Conservation (phyloP, 2,888 invertebrate genomes). For the Ochropleura leucogaster region DNA sequence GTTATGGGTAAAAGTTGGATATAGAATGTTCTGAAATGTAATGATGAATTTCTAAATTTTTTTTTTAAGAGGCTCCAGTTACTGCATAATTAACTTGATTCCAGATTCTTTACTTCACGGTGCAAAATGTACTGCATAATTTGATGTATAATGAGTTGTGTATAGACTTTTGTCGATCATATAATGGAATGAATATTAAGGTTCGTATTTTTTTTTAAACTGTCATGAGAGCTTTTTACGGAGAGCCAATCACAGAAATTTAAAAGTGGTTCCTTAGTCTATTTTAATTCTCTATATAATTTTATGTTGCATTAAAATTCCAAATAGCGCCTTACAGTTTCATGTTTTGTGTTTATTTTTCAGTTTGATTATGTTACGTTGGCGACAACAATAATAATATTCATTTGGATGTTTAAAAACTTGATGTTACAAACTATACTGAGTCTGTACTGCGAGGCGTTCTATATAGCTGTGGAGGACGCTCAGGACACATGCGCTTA, state of each 20-base stretch:
- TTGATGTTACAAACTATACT: not conserved
- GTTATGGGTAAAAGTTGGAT: too few relatives aligned
- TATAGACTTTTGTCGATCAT: not conserved
- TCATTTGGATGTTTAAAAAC: conserved; percentile 6
- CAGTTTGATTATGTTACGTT: too few relatives aligned
- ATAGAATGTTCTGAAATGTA: too few relatives aligned
- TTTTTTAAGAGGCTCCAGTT: too few relatives aligned
- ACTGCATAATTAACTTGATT: not conserved
- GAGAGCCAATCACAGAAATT: not conserved
- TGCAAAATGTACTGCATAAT: not conserved
- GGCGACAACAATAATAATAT: not conserved
- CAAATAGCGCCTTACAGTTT: not conserved
- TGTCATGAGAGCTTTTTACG: not conserved
- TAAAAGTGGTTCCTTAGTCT: not conserved
- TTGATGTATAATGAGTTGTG: not conserved
- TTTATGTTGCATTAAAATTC: too few relatives aligned
- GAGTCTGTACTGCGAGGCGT: conserved; percentile 7
- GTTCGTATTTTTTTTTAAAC: not conserved
- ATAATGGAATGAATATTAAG: not conserved
- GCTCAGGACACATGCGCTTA: conserved; percentile 15
- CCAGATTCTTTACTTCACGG: conserved; percentile 10
- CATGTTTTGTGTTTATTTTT: not conserved
- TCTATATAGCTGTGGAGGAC: conserved; percentile 15
- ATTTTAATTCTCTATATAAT: not conserved
- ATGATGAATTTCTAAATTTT: too few relatives aligned